A percentile compares a stretch with the other conserved stretches of the same genome.
These are phyloP conservation scores for Gortyna flavago DNA, from an alignment of 2,888 invertebrate genomes.

Conservation along the genomic window DNA sequence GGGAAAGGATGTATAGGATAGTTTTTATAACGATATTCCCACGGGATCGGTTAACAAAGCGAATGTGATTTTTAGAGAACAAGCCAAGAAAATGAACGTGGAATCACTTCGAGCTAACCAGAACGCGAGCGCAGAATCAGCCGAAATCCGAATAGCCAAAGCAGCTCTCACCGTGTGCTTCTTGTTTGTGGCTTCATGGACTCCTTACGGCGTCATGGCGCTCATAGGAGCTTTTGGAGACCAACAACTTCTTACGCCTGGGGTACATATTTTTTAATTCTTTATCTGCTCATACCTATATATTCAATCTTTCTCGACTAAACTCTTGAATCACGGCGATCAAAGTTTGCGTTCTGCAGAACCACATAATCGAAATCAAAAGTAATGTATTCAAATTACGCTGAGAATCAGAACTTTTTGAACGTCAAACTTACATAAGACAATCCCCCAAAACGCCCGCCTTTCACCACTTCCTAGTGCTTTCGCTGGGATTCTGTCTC, in stretches of 20 bases:
- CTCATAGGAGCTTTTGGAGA: slow-evolving; percentile 96
- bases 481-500: neutral
- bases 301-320: neutral
- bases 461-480: neutral
- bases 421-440: neutral
- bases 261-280: slow-evolving; percentile 78
- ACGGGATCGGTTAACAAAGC: neutral
- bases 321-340: neutral
- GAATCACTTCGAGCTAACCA: slow-evolving; percentile 94
- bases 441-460: neutral
- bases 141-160: slow-evolving; percentile 96
- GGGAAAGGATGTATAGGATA: too few relatives aligned
- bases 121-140: slow-evolving; percentile 92
- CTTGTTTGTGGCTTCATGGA: slow-evolving; percentile 96
- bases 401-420: neutral
- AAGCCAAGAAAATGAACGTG: slow-evolving; percentile 97
- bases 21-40: too few relatives aligned
- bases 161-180: slow-evolving; percentile 97
- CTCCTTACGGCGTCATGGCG: slow-evolving; percentile 96
- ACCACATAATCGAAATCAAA: too few relatives aligned
- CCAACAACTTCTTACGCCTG: slow-evolving; percentile 92
- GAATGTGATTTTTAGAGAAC: slow-evolving; percentile 75
- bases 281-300: neutral
- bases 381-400: neutral
- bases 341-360: neutral